These are phyloP conservation scores for Anguilla anguilla DNA, from an alignment of 2,797 vertebrate genomes.

Conservation along the genomic window DNA sequence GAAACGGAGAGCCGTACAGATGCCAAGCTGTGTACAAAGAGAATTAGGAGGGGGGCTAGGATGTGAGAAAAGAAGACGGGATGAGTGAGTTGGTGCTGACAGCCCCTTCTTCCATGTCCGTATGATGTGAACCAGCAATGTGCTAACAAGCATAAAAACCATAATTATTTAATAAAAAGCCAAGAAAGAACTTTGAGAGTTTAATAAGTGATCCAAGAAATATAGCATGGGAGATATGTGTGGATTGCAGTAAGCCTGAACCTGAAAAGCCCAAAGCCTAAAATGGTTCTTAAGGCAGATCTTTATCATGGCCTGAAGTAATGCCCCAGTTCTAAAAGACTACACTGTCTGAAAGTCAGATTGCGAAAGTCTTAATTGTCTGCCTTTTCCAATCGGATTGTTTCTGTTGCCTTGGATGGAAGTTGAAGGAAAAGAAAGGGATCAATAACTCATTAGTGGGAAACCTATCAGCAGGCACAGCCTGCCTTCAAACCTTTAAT, in stretches of 20 bases:
- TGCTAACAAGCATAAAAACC: background rate
- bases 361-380: conserved; percentile 54
- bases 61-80: conserved; percentile 32
- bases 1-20: conserved; percentile 44
- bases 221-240: conserved; percentile 9
- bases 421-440: conserved; percentile 68
- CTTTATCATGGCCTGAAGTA: conserved; percentile 41
- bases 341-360: conserved; percentile 46
- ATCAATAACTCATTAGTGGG: conserved; percentile 77
- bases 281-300: conserved; percentile 34
- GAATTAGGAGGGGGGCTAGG: conserved; percentile 33
- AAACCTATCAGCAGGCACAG: conserved; percentile 62
- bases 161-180: background rate
- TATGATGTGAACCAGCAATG: background rate
- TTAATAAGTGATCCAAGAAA: background rate
- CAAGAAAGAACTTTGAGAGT: background rate
- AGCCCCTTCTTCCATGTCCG: conserved; percentile 6
- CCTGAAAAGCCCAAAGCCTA: conserved; percentile 37
- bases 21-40: conserved; percentile 48
- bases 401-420: conserved; percentile 70
- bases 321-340: conserved; percentile 41
- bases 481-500: conserved; percentile 58
- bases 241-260: conserved; percentile 12
- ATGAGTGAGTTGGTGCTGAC: background rate
- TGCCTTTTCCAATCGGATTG: conserved; percentile 54